Conservation (phyloP, 2,888 invertebrate species). For the Drosophila testacea region DNA sequence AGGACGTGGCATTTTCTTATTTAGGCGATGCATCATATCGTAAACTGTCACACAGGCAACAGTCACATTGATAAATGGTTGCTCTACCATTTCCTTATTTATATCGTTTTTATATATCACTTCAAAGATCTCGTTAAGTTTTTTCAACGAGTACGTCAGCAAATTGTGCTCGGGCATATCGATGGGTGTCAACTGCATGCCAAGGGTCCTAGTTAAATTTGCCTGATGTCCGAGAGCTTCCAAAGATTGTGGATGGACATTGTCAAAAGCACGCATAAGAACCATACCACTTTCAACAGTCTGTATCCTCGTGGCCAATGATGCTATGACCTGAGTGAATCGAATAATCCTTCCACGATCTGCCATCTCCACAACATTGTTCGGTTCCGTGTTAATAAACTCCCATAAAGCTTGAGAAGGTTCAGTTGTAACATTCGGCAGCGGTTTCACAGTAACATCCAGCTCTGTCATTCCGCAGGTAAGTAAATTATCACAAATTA, state of each 20-base stretch:
- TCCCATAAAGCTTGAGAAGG: background rate
- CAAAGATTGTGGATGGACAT: background rate
- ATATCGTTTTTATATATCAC: background rate
- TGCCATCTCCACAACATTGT: background rate
- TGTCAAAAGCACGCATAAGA: background rate
- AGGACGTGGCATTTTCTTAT: slow-evolving; percentile 21
- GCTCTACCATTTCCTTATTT: background rate
- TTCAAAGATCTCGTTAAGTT: slow-evolving; percentile 43
- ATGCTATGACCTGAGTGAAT: slow-evolving; percentile 14
- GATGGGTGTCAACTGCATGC: slow-evolving; percentile 24
- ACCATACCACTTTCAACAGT: fast-evolving
- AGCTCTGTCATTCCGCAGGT: slow-evolving; percentile 27
- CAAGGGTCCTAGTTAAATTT: slow-evolving; percentile 51
- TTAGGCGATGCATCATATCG: slow-evolving; percentile 23
- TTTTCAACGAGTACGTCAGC: slow-evolving; percentile 10
- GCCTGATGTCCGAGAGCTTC: slow-evolving; percentile 34
- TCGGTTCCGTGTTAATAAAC: slow-evolving; percentile 4
- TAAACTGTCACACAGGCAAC: slow-evolving; percentile 36
- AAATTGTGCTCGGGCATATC: fast-evolving
- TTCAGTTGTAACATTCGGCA: background rate
- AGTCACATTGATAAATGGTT: slow-evolving; percentile 30
- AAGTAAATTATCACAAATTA: slow-evolving; percentile 35
- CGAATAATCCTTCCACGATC: background rate
- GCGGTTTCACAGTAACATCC: slow-evolving; percentile 31
- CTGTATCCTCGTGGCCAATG: slow-evolving; percentile 19